Evolutionary conservation across 1,140 invertebrate species (phyloP).

Genomic region (Nebria ingens): DNA sequence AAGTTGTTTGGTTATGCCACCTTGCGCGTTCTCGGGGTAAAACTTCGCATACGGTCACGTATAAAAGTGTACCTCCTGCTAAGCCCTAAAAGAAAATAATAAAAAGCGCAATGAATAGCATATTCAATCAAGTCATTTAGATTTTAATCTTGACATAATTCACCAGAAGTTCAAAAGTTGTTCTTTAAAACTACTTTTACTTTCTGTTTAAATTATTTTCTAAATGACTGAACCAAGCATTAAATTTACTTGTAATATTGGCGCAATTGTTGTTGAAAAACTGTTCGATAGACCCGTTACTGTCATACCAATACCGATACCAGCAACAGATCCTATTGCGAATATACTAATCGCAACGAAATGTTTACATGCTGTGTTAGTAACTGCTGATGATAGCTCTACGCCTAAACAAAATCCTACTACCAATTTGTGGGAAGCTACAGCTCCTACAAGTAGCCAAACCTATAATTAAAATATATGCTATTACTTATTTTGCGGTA

Average conservation of each 20-base stretch:
- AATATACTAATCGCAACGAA: constrained; percentile 51
- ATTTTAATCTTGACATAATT: too few species aligned
- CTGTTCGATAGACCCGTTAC: constrained; percentile 37
- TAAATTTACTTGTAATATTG: constrained; percentile 43
- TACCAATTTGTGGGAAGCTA: constrained; percentile 66
- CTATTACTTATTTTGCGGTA: too few species aligned
- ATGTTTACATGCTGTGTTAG: constrained; percentile 37
- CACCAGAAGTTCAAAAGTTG: too few species aligned
- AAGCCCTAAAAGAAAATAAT: constrained; percentile 46
- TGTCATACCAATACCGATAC: constrained; percentile 53
- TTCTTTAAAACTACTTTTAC: too few species aligned
- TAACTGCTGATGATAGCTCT: constrained; percentile 46
- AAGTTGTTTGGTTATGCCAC: constrained; percentile 43
- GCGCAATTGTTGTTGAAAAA: constrained; percentile 39
- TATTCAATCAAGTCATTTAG: not conserved
- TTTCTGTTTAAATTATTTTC: not conserved
- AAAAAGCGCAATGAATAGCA: too few species aligned
- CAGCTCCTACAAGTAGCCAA: constrained; percentile 55
- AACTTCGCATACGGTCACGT: constrained; percentile 88
- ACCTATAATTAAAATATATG: too few species aligned
- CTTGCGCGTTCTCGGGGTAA: constrained; percentile 65
- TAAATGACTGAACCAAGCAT: not conserved
- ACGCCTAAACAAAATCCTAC: constrained; percentile 68
- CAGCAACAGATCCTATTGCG: constrained; percentile 51
- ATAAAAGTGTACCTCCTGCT: constrained; percentile 85